phyloP scores from a whole-genome alignment of 2,113 vertebrate genomes.

The Hippopotamus amphibius region DNA sequence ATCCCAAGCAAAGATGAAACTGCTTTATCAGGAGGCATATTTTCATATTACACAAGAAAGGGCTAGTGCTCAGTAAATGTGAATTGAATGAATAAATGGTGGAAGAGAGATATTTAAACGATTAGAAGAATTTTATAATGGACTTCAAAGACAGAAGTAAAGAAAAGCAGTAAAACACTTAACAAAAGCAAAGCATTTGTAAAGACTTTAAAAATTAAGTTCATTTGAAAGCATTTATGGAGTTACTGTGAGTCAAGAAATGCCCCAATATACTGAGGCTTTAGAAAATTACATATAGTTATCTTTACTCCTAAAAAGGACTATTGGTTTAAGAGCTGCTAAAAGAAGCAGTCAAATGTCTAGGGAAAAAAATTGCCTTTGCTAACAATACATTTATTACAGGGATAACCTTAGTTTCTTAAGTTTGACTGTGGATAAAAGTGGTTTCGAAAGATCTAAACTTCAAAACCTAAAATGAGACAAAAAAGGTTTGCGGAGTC shows the following conservation, averaged over 20 bases:
- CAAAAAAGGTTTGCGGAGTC: background rate
- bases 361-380: background rate
- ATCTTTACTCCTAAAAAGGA: constrained; percentile 20
- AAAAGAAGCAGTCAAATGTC: constrained; percentile 8
- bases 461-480: constrained; percentile 22
- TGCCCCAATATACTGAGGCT: background rate
- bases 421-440: constrained; percentile 61
- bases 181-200: background rate
- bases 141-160: background rate
- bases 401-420: constrained; percentile 15
- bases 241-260: constrained; percentile 7
- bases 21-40: background rate
- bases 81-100: background rate
- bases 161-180: constrained; percentile 19
- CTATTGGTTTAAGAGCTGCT: background rate
- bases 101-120: background rate
- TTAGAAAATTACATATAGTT: background rate
- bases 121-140: background rate
- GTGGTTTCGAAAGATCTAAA: constrained; percentile 19
- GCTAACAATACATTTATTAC: background rate
- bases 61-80: background rate
- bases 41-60: background rate
- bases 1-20: background rate
- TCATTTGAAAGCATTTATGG: constrained; percentile 10
- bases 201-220: constrained; percentile 42